phyloP scores from a whole-genome alignment of 2,797 vertebrate species.

The Mormyrus hasselquistii region DNA sequence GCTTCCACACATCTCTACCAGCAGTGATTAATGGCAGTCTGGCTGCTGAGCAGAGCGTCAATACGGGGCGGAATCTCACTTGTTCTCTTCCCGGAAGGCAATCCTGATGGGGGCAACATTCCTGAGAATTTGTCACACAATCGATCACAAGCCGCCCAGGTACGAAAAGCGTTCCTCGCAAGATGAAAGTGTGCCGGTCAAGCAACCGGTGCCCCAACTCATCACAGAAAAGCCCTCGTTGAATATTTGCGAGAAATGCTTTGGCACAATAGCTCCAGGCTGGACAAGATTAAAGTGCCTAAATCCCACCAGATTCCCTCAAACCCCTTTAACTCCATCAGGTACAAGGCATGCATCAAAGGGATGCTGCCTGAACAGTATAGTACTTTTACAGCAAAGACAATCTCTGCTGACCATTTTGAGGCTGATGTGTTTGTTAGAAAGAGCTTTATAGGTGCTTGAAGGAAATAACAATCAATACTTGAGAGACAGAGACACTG shows the following conservation, averaged over 20 bases:
- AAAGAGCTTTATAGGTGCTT: neutral
- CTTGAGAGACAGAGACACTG: neutral
- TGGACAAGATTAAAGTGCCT: conserved; percentile 1
- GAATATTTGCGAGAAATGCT: neutral
- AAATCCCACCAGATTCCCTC: conserved; percentile 16
- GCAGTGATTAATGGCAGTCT: conserved; percentile 9
- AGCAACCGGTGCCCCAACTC: neutral
- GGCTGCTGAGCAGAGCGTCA: neutral
- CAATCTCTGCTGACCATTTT: neutral
- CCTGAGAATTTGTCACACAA: neutral
- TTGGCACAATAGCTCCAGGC: neutral
- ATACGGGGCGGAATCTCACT: neutral
- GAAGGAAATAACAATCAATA: neutral
- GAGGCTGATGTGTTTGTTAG: neutral
- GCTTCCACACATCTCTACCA: neutral
- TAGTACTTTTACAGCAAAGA: neutral
- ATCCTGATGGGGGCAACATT: neutral
- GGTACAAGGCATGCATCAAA: conserved; percentile 24
- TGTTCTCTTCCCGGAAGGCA: neutral
- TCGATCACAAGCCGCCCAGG: neutral
- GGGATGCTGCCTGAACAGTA: neutral
- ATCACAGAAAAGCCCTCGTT: neutral
- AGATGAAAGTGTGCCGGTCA: neutral
- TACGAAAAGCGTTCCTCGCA: neutral
- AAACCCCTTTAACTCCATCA: conserved; percentile 23